Base-by-base conservation (phyloP, 64 coral and sea anemone genomes). In the Stichodactyla helianthus region DNA sequence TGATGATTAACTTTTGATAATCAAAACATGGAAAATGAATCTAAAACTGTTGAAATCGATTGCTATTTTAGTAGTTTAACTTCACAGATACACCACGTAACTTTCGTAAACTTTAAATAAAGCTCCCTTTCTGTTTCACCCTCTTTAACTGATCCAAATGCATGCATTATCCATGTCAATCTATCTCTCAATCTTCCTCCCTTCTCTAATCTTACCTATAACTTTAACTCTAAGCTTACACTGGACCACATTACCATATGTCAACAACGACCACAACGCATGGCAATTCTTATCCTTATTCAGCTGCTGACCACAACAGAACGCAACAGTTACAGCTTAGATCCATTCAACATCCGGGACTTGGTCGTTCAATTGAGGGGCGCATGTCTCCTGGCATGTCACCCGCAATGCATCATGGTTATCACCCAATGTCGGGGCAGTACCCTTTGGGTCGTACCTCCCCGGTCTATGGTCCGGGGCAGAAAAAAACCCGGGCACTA, bases 171-270 rank as follows among this genome's bases (percentile, higher is more conserved):
- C 22, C 62, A 22, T 18, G 19, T 65, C 4, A 44, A 1, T 44
- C 35, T 44, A 44, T 44, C 26, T 74, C 68, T 23, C 19, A 18
- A 5, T 65, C 56, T 68, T 68, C 23, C 10, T 53, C 15, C 55
- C 19, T 59, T 55, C 84, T 85, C 87, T 92, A 95, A 95, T 77
- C 79, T 58, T 82, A 79, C 20, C 77, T 85, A 23, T 95, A 78
- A 89, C 84, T 93, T 88, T 87, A 93, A 82, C 88, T 86, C 88
- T 87, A 96, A 96, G 94, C 91, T 11, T 93, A 96, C 91, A 93
- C 88, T 55, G 93, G 84, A 26, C 28, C 91, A 70, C 86, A 87
- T 77, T 93, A 93, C 79, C 90, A 93, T 52, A 59, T 84, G 83
- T 84, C 93, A 25, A 55, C 90, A 86, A 82, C 87, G 59, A 84